Evolutionary conservation across 2,797 vertebrate species (phyloP).

Genomic region (Artibeus jamaicensis): DNA sequence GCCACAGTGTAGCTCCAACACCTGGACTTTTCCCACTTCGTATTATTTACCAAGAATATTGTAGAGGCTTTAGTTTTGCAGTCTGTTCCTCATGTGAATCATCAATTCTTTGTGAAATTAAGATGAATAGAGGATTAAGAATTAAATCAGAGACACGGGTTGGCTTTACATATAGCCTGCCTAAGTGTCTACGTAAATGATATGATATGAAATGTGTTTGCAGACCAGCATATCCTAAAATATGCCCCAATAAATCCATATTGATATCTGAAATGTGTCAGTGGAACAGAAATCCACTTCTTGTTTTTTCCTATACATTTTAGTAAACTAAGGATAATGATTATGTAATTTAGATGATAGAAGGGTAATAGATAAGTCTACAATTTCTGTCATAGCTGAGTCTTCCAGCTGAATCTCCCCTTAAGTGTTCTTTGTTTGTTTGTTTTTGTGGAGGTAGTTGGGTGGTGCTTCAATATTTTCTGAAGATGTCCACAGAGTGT

Average conservation of each 20-base stretch:
- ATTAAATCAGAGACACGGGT: background rate
- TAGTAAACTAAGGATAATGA: background rate
- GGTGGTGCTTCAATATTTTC: background rate
- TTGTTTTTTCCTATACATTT: background rate
- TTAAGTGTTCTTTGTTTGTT: no score
- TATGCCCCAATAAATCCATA: background rate
- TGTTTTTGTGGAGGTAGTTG: background rate
- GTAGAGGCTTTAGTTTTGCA: background rate
- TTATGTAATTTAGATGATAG: background rate
- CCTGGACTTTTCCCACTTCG: background rate
- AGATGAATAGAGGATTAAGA: background rate
- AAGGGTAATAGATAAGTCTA: background rate
- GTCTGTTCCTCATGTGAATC: background rate
- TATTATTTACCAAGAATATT: conserved; percentile 1
- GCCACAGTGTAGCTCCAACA: background rate
- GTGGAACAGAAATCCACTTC: background rate
- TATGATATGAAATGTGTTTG: conserved; percentile 20
- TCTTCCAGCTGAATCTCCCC: background rate
- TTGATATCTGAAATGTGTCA: background rate
- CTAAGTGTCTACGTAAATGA: background rate
- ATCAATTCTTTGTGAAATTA: background rate
- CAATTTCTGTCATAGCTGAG: background rate
- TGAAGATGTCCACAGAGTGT: background rate
- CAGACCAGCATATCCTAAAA: background rate
- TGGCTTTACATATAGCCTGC: background rate